phyloP scores from a whole-genome alignment of 2,888 invertebrate species.

The Crocallis elinguaria region DNA sequence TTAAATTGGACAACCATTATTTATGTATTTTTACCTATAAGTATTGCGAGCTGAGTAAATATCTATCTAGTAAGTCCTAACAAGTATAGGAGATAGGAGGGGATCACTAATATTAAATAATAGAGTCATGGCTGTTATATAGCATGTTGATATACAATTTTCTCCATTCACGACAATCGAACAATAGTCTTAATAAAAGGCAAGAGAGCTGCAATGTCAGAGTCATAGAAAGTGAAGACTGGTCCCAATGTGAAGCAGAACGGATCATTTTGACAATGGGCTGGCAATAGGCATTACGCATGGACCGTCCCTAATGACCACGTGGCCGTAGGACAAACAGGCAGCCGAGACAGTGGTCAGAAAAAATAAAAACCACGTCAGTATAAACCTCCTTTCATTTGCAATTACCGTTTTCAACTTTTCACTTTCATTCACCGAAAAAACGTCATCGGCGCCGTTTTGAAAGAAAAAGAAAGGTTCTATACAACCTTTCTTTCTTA shows the following conservation, averaged over 20 bases:
- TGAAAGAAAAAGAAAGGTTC: slow-evolving; percentile 26
- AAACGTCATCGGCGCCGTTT: slow-evolving; percentile 14
- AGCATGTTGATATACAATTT: slow-evolving; percentile 8
- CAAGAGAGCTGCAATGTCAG: slow-evolving; percentile 53
- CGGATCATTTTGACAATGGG: slow-evolving; percentile 60
- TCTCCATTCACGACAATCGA: slow-evolving; percentile 28
- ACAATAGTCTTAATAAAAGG: slow-evolving; percentile 35
- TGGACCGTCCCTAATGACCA: slow-evolving; percentile 39
- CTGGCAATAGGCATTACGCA: slow-evolving; percentile 40
- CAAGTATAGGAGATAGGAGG: too few relatives aligned
- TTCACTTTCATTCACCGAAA: slow-evolving; percentile 35
- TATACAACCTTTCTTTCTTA: slow-evolving; percentile 15
- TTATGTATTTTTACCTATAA: too few relatives aligned
- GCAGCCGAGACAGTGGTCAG: slow-evolving; percentile 1
- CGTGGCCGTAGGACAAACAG: slow-evolving; percentile 25
- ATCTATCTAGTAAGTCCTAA: too few relatives aligned
- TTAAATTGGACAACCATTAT: too few relatives aligned
- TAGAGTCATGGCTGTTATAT: too few relatives aligned
- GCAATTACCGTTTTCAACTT: slow-evolving; percentile 39
- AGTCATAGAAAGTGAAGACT: slow-evolving; percentile 75
- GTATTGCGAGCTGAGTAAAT: too few relatives aligned
- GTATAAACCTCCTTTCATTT: slow-evolving; percentile 28
- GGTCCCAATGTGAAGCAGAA: slow-evolving; percentile 72
- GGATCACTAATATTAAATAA: too few relatives aligned
- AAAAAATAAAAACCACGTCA: slow-evolving; percentile 21